These are phyloP conservation scores for Bucorvus abyssinicus DNA, from an alignment of 2,797 vertebrate genomes.

Conservation along the genomic window DNA sequence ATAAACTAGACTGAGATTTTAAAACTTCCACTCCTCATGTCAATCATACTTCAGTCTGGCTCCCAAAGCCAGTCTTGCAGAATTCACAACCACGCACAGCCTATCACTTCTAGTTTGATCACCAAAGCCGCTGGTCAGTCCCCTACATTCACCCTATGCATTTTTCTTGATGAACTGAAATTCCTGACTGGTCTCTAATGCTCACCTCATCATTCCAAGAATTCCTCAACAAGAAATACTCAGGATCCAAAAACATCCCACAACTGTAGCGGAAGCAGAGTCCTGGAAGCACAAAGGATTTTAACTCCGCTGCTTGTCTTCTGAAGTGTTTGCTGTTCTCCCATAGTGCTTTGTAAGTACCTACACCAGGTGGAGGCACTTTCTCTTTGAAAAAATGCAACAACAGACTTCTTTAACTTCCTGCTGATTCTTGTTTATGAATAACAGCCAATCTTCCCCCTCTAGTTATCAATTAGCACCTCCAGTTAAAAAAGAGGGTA, in stretches of 20 bases:
- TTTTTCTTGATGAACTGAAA: background rate
- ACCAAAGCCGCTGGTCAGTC: background rate
- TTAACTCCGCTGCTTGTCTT: background rate
- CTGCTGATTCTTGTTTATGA: background rate
- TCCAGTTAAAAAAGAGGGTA: background rate
- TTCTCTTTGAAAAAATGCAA: background rate
- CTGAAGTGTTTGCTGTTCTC: background rate
- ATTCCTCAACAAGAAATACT: background rate
- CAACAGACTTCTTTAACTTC: background rate
- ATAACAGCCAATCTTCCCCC: background rate
- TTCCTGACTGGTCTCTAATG: rapidly evolving
- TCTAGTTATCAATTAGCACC: background rate
- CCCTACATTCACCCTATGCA: rapidly evolving
- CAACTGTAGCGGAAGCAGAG: rapidly evolving
- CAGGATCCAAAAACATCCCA: background rate
- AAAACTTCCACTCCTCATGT: rapidly evolving
- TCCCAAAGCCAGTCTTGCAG: background rate
- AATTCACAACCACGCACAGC: background rate
- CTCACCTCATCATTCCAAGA: background rate
- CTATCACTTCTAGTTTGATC: background rate
- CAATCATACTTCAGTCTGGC: background rate
- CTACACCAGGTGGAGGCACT: background rate
- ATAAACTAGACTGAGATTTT: background rate
- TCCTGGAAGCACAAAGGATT: rapidly evolving
- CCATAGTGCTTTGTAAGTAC: background rate